Conservation (phyloP, 1,140 invertebrate species). For the Ostrea edulis region DNA sequence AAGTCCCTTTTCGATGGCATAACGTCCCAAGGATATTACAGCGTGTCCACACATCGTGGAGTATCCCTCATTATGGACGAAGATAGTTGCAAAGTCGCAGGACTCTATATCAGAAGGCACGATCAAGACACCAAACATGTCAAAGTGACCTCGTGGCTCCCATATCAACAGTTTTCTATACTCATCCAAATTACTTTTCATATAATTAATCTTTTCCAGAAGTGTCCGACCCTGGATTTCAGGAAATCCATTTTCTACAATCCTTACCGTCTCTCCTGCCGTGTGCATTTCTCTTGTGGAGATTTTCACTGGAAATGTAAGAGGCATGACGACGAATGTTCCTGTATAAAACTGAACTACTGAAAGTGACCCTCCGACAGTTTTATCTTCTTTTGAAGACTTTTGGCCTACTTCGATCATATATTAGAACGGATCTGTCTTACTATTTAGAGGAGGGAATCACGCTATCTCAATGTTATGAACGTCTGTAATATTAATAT, state of each 20-base stretch:
- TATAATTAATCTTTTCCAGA: slow-evolving; percentile 71
- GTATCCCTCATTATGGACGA: slow-evolving; percentile 79
- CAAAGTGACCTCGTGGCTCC: slow-evolving; percentile 78
- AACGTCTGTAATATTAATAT: too few relatives aligned
- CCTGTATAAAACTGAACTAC: too few relatives aligned
- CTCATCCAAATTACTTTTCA: slow-evolving; percentile 64
- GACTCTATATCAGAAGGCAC: slow-evolving; percentile 67
- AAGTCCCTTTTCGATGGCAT: slow-evolving; percentile 67
- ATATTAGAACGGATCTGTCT: too few relatives aligned
- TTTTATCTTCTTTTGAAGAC: too few relatives aligned
- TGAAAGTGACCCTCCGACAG: too few relatives aligned
- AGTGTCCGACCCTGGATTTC: slow-evolving; percentile 66
- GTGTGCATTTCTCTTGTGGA: slow-evolving; percentile 78
- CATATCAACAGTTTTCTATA: slow-evolving; percentile 73
- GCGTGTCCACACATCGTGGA: slow-evolving; percentile 79
- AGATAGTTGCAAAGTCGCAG: slow-evolving; percentile 75
- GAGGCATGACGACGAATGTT: background rate
- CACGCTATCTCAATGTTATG: too few relatives aligned
- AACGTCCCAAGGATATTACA: slow-evolving; percentile 75
- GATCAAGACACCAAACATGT: slow-evolving; percentile 76
- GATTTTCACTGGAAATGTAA: background rate
- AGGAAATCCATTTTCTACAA: slow-evolving; percentile 75
- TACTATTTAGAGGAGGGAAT: too few relatives aligned
- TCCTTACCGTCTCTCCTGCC: slow-evolving; percentile 74
- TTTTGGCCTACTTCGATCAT: too few relatives aligned